Evolutionary conservation across 2,888 invertebrate genomes (phyloP).

Genomic region (Acrocera orbiculus): DNA sequence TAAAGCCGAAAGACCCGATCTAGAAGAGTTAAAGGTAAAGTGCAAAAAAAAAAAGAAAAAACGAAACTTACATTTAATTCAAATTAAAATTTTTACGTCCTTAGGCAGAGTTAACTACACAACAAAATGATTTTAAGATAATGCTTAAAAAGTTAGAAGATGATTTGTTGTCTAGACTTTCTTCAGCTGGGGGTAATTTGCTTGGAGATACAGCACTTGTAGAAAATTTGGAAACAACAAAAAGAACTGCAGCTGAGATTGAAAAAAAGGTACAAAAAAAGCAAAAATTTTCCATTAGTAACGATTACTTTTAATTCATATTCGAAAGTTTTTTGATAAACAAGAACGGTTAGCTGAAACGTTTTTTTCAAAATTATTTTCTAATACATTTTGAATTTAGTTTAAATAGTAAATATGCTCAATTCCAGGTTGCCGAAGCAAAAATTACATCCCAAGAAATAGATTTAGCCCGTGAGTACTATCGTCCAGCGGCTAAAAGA

Average conservation of each 20-base stretch:
- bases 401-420: background rate
- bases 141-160: constrained; percentile 85
- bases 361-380: background rate
- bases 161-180: constrained; percentile 72
- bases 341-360: too few species aligned
- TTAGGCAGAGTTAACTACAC: constrained; percentile 76
- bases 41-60: constrained; percentile 1
- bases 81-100: constrained; percentile 13
- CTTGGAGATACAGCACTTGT: constrained; percentile 87
- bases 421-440: constrained; percentile 56
- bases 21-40: constrained; percentile 69
- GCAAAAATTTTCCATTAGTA: too few species aligned
- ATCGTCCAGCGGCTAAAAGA: constrained; percentile 61
- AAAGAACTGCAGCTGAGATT: constrained; percentile 89
- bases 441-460: constrained; percentile 83
- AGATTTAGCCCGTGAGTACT: constrained; percentile 79
- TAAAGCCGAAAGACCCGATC: constrained; percentile 87
- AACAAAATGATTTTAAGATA: constrained; percentile 95
- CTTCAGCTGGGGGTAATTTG: constrained; percentile 84
- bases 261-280: constrained; percentile 58
- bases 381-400: background rate
- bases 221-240: constrained; percentile 91
- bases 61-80: background rate
- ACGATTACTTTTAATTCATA: too few species aligned
- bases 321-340: too few species aligned